Base-by-base conservation (phyloP, 2,888 invertebrate genomes). In the Dasypolia templi region DNA sequence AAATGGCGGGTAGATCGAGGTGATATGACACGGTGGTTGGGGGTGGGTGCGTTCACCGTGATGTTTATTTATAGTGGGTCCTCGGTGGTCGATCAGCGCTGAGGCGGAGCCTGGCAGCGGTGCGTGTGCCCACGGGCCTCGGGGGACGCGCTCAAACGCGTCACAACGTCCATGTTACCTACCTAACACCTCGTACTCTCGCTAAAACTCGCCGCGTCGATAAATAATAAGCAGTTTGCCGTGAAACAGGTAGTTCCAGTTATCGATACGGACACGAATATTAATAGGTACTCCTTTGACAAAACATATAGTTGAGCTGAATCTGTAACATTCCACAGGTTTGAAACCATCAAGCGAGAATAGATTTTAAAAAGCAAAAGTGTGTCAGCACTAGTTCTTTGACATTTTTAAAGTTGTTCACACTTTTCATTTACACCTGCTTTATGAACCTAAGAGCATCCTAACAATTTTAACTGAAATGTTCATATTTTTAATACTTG, bases 21-120 rank as follows among this genome's bases (percentile, higher is more conserved):
- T 65, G 12, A 65, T 44, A 51, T n/a, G 64, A 32, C 32, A 12
- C 42, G n/a, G 63, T 53, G 70, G 67, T 53, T 22, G 55, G 70
- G 72, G 83, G 72, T 82, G 77, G 70, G 75, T 80, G 77, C 42
- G 75, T 67, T 79, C 72, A 65, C 78, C 75, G 85, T 85, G 64
- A 63, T 82, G 82, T 90, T 90, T 94, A 95, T 95, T 93, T 93
- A 93, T 95, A 94, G 92, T 82, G 64, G 79, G 73, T 82, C 76
- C 86, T 88, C 88, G 67, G 88, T 86, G 85, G 84, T 89, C 89
- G 90, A 89, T 89, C 86, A 88, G 77, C 87, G 87, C 81, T 88
- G 88, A 85, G 86, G 86, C 86, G 84, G 83, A 84, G 90, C 88
- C 88, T 91, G 89, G 77, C 93, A 94, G 75, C 91, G 94, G 94